Evolutionary conservation across 2,888 invertebrate genomes (phyloP), one percentile per base, ranked within the genome.

Genomic region (Lingula anatina): DNA sequence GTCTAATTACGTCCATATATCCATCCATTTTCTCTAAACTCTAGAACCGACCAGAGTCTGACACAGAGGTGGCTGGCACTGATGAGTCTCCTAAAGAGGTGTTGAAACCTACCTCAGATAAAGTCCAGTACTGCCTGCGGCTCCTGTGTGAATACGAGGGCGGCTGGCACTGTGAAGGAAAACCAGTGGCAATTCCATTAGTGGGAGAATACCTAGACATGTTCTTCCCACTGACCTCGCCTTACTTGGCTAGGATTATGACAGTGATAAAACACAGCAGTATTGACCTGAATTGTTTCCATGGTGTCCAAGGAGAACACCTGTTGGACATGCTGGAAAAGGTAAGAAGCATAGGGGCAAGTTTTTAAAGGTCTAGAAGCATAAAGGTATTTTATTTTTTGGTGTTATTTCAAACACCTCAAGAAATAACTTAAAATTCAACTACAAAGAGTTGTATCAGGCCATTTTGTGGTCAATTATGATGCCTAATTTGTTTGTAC

Each of bases 131-230:
- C 54, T 63, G 66, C 55, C 62, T 71, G 25, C 61, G 65, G 50
- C 59, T 61, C 5, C 60, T 74, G 5, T 74, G 74, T 65, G 74
- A 74, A 57, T 63, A 70, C 62, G 73, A 73, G 54, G 65, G 66
- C 70, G 70, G 71, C 5, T 73, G 73, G 73, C 73, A 73, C 54
- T 45, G 57, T 41, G 63, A 62, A 3, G 50, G 54, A 4, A 55
- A 63, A 0, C 67, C 66, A 1, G 35, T 70, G 15, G n/a, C n/a
- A n/a, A n/a, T n/a, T n/a, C 49, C 51, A 1, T 50, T 71, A 23
- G 57, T 59, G 5, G 54, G 50, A 5, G 54, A 65, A 36, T 64
- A 61, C 55, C 65, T 63, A 1, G 15, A 31, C 9, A 47, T 50
- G 1, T 49, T 53, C 15, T 41, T 67, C 43, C 64, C 62, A 37